A percentile compares a stretch with the other conserved stretches of the same genome.
phyloP scores from a whole-genome alignment of 2,113 vertebrate genomes.

The Azemiops feae region DNA sequence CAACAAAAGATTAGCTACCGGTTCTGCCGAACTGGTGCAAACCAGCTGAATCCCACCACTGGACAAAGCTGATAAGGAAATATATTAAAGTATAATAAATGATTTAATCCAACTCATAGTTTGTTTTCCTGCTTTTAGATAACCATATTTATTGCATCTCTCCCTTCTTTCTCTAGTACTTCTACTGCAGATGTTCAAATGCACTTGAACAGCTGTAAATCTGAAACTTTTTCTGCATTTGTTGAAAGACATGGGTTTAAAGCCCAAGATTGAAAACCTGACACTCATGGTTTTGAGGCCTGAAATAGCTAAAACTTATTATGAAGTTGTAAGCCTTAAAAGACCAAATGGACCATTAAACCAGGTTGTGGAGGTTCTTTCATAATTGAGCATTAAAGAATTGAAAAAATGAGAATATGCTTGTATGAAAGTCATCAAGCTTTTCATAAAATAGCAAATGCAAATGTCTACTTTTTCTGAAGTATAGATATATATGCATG shows the following conservation, averaged over 20 bases:
- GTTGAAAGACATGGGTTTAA: background rate
- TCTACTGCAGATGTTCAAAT: background rate
- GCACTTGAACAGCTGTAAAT: background rate
- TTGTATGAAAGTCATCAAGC: background rate
- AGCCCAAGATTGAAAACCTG: background rate
- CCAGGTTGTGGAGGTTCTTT: background rate
- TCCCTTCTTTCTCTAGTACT: background rate
- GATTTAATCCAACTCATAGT: background rate
- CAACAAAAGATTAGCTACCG: no score
- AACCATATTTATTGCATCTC: background rate
- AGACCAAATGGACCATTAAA: background rate
- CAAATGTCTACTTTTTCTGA: background rate
- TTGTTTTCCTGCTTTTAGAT: background rate
- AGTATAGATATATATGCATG: background rate
- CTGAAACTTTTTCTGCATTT: background rate
- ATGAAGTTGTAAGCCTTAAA: background rate
- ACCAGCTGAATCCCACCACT: background rate
- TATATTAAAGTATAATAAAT: slow-evolving; percentile 3
- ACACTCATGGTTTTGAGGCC: background rate
- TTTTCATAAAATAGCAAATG: background rate
- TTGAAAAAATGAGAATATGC: background rate
- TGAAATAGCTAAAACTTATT: background rate
- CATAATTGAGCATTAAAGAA: background rate
- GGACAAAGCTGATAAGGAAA: background rate
- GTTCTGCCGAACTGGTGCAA: no score